Percentiles rank a stretch among this genome's conserved stretches.
phyloP scores from a whole-genome alignment of 2,797 vertebrate genomes.

The Microchirus variegatus region DNA sequence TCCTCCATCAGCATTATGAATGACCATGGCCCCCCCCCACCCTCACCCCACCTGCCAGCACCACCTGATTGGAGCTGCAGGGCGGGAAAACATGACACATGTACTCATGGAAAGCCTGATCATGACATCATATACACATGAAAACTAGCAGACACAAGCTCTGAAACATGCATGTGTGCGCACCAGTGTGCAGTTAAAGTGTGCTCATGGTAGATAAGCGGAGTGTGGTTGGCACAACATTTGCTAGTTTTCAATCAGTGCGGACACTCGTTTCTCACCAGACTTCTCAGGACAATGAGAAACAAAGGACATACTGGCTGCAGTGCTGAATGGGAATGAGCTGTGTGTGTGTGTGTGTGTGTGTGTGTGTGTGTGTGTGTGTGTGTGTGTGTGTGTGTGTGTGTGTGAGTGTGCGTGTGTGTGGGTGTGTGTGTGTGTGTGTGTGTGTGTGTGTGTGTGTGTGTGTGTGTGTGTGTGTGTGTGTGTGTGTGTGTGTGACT shows the following conservation, averaged over 20 bases:
- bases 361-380: conserved; percentile 5
- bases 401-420: conserved; percentile 13
- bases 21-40: conserved; percentile 32
- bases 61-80: conserved; percentile 37
- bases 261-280: conserved; percentile 41
- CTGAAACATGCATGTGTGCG: neutral
- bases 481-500: neutral
- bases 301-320: conserved; percentile 61
- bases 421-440: conserved; percentile 10
- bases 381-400: conserved; percentile 5
- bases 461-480: conserved; percentile 11
- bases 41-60: conserved; percentile 10
- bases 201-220: conserved; percentile 13
- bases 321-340: conserved; percentile 65
- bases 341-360: conserved; percentile 14
- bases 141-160: too few species aligned
- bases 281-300: conserved; percentile 62
- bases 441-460: conserved; percentile 6
- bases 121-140: too few species aligned
- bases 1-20: conserved; percentile 65
- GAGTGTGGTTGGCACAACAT: conserved; percentile 17
- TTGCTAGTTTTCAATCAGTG: conserved; percentile 53
- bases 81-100: neutral
- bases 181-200: conserved; percentile 5
- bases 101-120: neutral